These are phyloP conservation scores for Platerodrilus igneus DNA, from an alignment of 2,888 invertebrate genomes.

Conservation along the genomic window DNA sequence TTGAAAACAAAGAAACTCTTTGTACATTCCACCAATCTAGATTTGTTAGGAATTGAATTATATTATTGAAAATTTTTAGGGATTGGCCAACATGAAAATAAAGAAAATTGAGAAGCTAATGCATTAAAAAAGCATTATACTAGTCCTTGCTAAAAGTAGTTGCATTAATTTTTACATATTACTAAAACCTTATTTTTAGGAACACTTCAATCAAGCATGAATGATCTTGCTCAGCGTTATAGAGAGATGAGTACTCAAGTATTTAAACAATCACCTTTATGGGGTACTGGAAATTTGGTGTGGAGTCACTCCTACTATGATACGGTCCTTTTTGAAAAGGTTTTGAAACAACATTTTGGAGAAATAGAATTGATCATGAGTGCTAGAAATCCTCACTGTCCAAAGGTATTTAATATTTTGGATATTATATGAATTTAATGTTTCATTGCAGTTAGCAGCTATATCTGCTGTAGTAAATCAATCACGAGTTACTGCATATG, in stretches of 20 bases:
- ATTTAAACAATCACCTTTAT: slow-evolving; percentile 60
- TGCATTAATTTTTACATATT: too few species aligned
- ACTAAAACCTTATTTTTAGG: too few species aligned
- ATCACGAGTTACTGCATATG: slow-evolving; percentile 64
- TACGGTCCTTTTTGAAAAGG: slow-evolving; percentile 73
- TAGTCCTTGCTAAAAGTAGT: too few species aligned
- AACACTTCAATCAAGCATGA: slow-evolving; percentile 54
- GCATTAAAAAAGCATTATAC: too few species aligned
- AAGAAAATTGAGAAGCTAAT: too few species aligned
- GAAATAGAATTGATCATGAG: slow-evolving; percentile 60
- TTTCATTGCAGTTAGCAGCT: slow-evolving; percentile 61
- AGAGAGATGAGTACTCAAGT: slow-evolving; percentile 58
- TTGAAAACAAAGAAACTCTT: too few species aligned
- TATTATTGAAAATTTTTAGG: too few species aligned
- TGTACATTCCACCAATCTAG: too few species aligned
- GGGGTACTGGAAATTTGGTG: slow-evolving; percentile 72
- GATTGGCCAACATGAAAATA: too few species aligned
- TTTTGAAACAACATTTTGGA: slow-evolving; percentile 64
- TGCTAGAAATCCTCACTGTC: slow-evolving; percentile 51
- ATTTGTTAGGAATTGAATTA: too few species aligned
- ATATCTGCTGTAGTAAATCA: slow-evolving; percentile 78
- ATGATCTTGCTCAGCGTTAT: slow-evolving; percentile 58
- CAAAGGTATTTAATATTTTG: slow-evolving; percentile 51
- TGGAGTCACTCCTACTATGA: slow-evolving; percentile 87
- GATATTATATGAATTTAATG: slow-evolving; percentile 9